Percentiles rank a stretch among this genome's conserved stretches.
These are phyloP conservation scores for Andrena praecox DNA, from an alignment of 2,888 invertebrate genomes.

Conservation along the genomic window DNA sequence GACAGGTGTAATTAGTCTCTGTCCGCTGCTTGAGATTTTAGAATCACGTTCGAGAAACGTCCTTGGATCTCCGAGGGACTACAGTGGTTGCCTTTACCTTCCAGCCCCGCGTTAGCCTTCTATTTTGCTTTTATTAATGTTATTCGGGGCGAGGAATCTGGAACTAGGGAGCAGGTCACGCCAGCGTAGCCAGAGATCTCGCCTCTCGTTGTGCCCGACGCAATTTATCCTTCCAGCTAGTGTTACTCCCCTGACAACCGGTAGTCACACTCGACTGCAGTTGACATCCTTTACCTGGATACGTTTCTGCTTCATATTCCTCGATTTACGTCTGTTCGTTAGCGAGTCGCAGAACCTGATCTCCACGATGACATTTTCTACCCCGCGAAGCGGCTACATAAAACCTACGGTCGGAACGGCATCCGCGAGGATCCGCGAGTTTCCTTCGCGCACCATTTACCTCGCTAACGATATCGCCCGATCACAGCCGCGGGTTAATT, in stretches of 20 bases:
- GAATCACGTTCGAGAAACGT: not conserved
- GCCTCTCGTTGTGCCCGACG: conserved; percentile 60
- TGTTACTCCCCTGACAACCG: conserved; percentile 66
- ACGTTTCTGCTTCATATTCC: conserved; percentile 53
- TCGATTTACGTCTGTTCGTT: conserved; percentile 60
- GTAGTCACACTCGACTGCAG: conserved; percentile 71
- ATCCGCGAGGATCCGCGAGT: conserved; percentile 18
- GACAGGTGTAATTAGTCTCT: conserved; percentile 32
- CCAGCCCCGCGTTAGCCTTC: too few species aligned
- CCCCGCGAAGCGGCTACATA: conserved; percentile 8
- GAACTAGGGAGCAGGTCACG: conserved; percentile 46
- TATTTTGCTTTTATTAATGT: not conserved
- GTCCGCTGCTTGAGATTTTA: conserved; percentile 20
- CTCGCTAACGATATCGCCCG: conserved; percentile 47
- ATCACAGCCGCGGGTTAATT: conserved; percentile 16
- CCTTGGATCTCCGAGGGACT: not conserved
- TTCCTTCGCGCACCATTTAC: conserved; percentile 56
- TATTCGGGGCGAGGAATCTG: conserved; percentile 13
- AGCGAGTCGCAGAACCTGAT: conserved; percentile 59
- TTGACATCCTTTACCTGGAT: conserved; percentile 68
- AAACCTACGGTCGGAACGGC: conserved; percentile 19
- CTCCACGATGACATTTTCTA: conserved; percentile 61
- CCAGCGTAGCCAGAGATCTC: conserved; percentile 48
- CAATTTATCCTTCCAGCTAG: conserved; percentile 69
- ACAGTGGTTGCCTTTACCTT: too few species aligned